Base-by-base conservation (phyloP, 2,888 invertebrate genomes). In the Seladonia tumulorum region DNA sequence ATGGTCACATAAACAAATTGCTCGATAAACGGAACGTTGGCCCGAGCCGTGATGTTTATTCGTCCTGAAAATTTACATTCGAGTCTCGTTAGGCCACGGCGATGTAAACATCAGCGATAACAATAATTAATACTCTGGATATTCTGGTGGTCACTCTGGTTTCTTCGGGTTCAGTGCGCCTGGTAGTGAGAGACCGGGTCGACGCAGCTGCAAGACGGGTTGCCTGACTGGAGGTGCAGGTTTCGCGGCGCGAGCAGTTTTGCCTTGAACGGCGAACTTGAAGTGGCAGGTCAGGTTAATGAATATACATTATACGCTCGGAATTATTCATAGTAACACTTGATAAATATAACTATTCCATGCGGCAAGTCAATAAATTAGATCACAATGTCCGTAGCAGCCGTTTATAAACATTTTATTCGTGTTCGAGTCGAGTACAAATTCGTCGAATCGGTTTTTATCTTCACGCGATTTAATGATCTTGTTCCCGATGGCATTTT, bases 161-260 rank as follows among this genome's bases (percentile, higher is more conserved):
- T 71, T 35, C 49, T 63, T 49, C 39, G 45, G 25, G 14, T 75
- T 53, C 63, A 74, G 47, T 42, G 76, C 76, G 74, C 76, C 82
- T 42, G 29, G 68, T 63, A 76, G 53, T 82, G 29, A 60, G 72
- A 76, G 72, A 66, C 68, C 79, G 76, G 60, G 47, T 7, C 47
- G 66, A 66, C 87, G 25, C 16, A 35, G 35, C 14, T 42, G 85
- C 42, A 76, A 68, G 78, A 3, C 76, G 70, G 88, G 77, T 81
- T 83, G 88, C 88, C 79, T 47, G 16, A 29, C 75, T 66, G 60
- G 74, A 81, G 88, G 88, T 53, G 88, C 83, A 79, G 80, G 79
- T 79, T 79, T 76, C 70, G 57, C 71, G 16, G 7, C 25, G 47
- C 25, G 45, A 53, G 53, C 22, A 22, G 53, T 22, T 22, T 35